Conservation (phyloP, 1,140 invertebrate genomes). For the Argopecten irradians region DNA sequence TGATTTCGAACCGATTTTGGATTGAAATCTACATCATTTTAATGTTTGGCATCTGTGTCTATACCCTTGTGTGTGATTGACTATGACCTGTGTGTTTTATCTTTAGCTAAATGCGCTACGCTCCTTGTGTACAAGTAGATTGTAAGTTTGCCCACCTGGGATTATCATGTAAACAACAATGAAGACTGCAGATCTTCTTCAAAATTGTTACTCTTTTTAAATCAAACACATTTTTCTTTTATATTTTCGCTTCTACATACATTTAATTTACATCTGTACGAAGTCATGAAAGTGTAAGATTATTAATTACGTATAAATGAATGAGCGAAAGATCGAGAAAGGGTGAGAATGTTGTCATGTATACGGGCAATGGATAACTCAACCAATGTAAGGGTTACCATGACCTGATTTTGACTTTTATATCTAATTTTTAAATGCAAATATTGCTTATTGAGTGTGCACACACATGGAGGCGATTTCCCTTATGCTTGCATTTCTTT, state of each 20-base stretch:
- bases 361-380: neutral
- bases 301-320: neutral
- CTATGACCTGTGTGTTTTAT: neutral
- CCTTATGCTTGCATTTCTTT: neutral
- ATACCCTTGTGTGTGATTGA: neutral
- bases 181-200: neutral
- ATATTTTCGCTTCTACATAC: neutral
- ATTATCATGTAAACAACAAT: neutral
- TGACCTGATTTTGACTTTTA: neutral
- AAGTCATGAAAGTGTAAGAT: neutral
- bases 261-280: neutral
- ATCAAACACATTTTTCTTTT: conserved; percentile 16
- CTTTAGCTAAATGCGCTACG: neutral
- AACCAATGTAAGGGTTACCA: neutral
- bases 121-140: neutral
- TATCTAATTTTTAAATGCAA: conserved; percentile 13
- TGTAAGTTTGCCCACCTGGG: neutral
- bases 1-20: neutral
- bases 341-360: neutral
- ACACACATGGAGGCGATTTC: neutral
- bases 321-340: neutral
- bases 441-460: neutral
- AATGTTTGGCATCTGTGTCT: neutral
- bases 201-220: neutral
- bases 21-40: neutral